A percentile compares a stretch with the other conserved stretches of the same genome.
Evolutionary conservation across 2,888 invertebrate genomes (phyloP).

Genomic region (Malthinus flaveolus): DNA sequence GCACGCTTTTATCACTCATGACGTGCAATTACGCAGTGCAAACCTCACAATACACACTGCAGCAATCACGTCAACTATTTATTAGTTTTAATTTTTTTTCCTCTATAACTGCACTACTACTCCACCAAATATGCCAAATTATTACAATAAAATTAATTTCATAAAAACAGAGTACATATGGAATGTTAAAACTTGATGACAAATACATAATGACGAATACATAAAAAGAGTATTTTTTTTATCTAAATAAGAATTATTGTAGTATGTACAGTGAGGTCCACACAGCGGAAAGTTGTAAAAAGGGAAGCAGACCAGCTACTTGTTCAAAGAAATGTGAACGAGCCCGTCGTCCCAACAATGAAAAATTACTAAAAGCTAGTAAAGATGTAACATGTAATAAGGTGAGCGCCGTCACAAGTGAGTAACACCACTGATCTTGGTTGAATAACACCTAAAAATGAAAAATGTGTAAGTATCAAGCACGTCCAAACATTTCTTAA

Average conservation of each 20-base stretch:
- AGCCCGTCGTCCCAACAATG: slow-evolving; percentile 53
- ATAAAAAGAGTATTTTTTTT: slow-evolving; percentile 19
- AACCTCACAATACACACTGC: slow-evolving; percentile 49
- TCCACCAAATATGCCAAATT: slow-evolving; percentile 18
- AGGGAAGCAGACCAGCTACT: slow-evolving; percentile 57
- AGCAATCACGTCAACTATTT: slow-evolving; percentile 20
- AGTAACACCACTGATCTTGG: slow-evolving; percentile 35
- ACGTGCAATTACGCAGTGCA: slow-evolving; percentile 49
- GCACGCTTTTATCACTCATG: slow-evolving; percentile 56
- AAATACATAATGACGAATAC: slow-evolving; percentile 24
- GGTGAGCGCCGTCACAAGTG: slow-evolving; percentile 49
- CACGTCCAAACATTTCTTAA: slow-evolving; percentile 28
- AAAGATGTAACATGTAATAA: slow-evolving; percentile 50
- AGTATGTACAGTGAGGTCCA: slow-evolving; percentile 49
- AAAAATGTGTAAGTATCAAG: slow-evolving; percentile 37
- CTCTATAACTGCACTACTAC: slow-evolving; percentile 13
- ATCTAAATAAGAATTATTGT: slow-evolving; percentile 35
- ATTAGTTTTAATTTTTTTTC: slow-evolving; percentile 8
- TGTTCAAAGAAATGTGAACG: slow-evolving; percentile 50
- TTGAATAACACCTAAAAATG: slow-evolving; percentile 8
- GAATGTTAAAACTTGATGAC: slow-evolving; percentile 42
- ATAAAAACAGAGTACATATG: slow-evolving; percentile 34
- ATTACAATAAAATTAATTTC: slow-evolving; percentile 14
- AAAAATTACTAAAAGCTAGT: slow-evolving; percentile 42
- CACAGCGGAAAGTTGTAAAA: slow-evolving; percentile 41